Evolutionary conservation across 2,113 vertebrate species (phyloP), one percentile per base, ranked within the genome.

Genomic region (Mellivora capensis): DNA sequence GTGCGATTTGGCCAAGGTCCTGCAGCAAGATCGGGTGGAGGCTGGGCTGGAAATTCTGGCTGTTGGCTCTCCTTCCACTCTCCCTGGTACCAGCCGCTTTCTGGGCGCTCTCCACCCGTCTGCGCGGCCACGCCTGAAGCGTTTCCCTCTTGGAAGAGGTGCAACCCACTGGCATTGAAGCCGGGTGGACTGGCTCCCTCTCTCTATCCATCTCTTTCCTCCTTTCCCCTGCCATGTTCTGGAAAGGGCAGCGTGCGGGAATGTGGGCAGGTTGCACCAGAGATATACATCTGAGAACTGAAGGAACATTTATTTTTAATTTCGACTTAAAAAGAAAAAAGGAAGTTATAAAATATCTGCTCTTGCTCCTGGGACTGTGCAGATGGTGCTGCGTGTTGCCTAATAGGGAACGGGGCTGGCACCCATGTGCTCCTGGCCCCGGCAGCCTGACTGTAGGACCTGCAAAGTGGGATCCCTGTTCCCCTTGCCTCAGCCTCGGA

Each of bases 271-370:
- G 98, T 97, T 98, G 98, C 95, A 98, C 95, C 96, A 95, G 98
- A 98, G 97, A 96, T 98, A 97, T 96, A 98, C 98, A 97, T 98
- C 97, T 98, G 97, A 98, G 98, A 96, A 87, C 97, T 97, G 98
- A 98, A 98, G 96, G 98, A 98, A 98, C 97, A 98, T 98, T 98
- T 98, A 98, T 98, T 98, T 98, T 98, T 98, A 98, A 98, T 98
- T 97, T 96, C 97, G 97, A 97, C 97, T 98, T 98, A 98, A 98
- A 98, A 98, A 98, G 97, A 98, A 98, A 97, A 96, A 97, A 98
- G 98, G 98, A 98, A 98, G 97, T 97, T 98, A 98, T 98, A 98
- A 98, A 98, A 98, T 98, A 97, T 98, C 98, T 97, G 97, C 97
- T 96, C 97, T 96, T 98, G 98, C 98, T 98, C 97, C 95, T 96